These are phyloP conservation scores for Octopus sinensis DNA, from an alignment of 1,140 invertebrate genomes.

Conservation along the genomic window DNA sequence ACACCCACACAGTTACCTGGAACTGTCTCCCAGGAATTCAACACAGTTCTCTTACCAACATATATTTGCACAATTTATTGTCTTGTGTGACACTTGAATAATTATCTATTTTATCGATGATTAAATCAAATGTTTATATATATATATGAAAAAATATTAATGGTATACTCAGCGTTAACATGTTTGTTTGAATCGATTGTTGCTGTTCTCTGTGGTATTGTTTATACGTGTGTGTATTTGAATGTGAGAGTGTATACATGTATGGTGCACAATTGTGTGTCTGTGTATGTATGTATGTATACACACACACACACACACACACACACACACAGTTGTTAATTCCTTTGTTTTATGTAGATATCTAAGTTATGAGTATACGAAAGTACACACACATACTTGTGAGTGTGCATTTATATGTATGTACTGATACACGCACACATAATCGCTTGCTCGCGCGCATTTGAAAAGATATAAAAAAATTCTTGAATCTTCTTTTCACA, in stretches of 20 bases:
- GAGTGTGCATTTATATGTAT: neutral
- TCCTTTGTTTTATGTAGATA: neutral
- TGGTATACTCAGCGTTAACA: neutral
- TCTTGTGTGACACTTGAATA: too few relatives aligned
- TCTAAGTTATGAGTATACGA: neutral
- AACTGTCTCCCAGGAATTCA: too few relatives aligned
- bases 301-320: neutral
- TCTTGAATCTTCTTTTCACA: too few relatives aligned
- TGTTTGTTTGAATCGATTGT: neutral
- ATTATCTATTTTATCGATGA: too few relatives aligned
- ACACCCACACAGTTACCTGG: too few relatives aligned
- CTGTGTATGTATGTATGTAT: neutral
- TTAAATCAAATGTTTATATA: too few relatives aligned
- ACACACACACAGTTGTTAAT: neutral
- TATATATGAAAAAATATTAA: too few relatives aligned
- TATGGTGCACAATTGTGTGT: neutral
- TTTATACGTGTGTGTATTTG: neutral
- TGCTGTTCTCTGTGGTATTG: neutral
- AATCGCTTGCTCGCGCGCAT: neutral
- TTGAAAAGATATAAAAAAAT: too few relatives aligned
- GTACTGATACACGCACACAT: neutral
- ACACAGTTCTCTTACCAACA: too few relatives aligned
- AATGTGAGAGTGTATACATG: neutral
- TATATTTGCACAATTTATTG: too few relatives aligned
- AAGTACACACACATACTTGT: neutral